Conservation (phyloP, 2,797 vertebrate species). For the Hydrolagus colliei region DNA sequence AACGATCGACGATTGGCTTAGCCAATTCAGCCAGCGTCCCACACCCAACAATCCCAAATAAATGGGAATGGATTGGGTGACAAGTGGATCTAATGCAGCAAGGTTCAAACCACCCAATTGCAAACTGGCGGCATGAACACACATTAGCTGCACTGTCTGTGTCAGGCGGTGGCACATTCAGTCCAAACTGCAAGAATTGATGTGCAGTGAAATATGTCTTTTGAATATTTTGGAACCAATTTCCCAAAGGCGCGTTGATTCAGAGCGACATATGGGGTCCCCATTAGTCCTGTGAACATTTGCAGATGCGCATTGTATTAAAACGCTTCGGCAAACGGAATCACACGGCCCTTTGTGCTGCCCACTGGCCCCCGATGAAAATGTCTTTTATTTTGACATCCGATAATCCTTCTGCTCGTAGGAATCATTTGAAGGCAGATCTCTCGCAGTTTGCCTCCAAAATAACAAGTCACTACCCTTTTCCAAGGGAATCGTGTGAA, state of each 20-base stretch:
- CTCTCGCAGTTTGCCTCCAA: too few relatives aligned
- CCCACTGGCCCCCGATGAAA: too few relatives aligned
- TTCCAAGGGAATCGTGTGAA: too few relatives aligned
- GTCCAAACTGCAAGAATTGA: background rate
- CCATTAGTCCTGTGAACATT: background rate
- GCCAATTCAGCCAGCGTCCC: constrained; percentile 17
- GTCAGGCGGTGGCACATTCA: constrained; percentile 5
- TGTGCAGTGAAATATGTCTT: background rate
- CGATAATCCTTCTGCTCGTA: too few relatives aligned
- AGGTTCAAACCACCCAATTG: constrained; percentile 20
- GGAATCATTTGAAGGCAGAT: too few relatives aligned
- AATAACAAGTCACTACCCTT: too few relatives aligned
- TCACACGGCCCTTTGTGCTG: too few relatives aligned
- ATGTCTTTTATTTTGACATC: too few relatives aligned
- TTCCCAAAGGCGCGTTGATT: background rate
- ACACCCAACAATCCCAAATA: constrained; percentile 13
- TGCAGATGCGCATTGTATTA: background rate
- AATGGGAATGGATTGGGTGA: background rate
- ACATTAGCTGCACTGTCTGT: constrained; percentile 13
- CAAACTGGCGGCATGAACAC: constrained; percentile 5
- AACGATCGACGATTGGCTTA: background rate
- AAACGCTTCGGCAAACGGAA: background rate
- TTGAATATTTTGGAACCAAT: background rate
- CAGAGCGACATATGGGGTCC: background rate
- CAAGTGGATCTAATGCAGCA: constrained; percentile 26